phyloP scores from a whole-genome alignment of 92 coral and sea anemone genomes.

The Palythoa grandiflora region DNA sequence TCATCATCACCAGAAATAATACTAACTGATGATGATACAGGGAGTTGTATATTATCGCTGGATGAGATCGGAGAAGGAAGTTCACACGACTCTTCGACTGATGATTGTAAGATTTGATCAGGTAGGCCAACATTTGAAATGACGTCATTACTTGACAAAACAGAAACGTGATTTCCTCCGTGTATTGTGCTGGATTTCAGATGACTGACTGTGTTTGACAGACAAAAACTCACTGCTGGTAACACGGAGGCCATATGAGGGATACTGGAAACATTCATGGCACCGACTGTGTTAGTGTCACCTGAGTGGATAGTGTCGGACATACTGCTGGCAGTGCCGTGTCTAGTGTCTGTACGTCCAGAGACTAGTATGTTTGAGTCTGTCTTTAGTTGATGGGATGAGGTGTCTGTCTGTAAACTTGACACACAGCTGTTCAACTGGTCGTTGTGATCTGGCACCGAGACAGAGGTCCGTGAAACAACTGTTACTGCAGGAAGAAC shows the following conservation, averaged over 20 bases:
- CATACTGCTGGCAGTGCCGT: neutral
- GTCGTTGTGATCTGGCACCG: neutral
- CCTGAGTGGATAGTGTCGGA: neutral
- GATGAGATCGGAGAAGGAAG: constrained; percentile 60
- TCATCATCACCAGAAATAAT: constrained; percentile 18
- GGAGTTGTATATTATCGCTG: constrained; percentile 46
- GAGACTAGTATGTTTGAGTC: neutral
- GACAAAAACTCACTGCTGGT: constrained; percentile 28
- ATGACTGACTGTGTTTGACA: constrained; percentile 28
- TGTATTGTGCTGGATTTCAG: constrained; percentile 37
- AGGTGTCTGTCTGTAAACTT: neutral
- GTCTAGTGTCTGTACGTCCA: constrained; percentile 19
- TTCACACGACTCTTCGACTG: constrained; percentile 78
- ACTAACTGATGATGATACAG: constrained; percentile 50
- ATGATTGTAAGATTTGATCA: constrained; percentile 90
- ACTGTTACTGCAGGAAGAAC: constrained; percentile 69
- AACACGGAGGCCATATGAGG: constrained; percentile 12
- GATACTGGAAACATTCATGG: constrained; percentile 9
- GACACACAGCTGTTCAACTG: constrained; percentile 3
- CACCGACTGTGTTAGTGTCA: neutral
- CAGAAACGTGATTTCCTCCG: constrained; percentile 40
- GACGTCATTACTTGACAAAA: constrained; percentile 63
- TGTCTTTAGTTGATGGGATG: constrained; percentile 23
- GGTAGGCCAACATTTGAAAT: constrained; percentile 92
- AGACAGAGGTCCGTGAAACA: constrained; percentile 42